Base-by-base conservation (phyloP, 2,888 invertebrate genomes). In the Thymelicus sylvestris region DNA sequence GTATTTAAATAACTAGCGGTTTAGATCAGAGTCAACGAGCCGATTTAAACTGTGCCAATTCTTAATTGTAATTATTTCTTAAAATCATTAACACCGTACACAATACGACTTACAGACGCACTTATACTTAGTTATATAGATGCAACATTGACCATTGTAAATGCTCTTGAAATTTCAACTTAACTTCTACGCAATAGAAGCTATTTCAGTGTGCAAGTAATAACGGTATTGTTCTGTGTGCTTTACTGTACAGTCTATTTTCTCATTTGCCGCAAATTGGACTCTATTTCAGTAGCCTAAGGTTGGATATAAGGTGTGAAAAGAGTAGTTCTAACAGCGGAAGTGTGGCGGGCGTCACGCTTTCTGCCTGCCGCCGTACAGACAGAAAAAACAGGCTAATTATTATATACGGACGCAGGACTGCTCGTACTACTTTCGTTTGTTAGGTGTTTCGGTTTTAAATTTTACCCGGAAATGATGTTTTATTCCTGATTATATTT, bases 361-460 rank as follows among this genome's bases (percentile, higher is more conserved):
- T 89, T 89, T 89, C 89, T 89, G 88, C 86, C 68, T 78, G 73
- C 82, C 81, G 79, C 79, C 81, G 81, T 82, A 85, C 83, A 75
- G 79, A 79, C 81, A 81, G 81, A 81, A 83, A 81, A 79, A 83
- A 81, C 80, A 73, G 76, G 77, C 78, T 81, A 84, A 84, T 84
- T 82, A 83, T 80, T 81, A 80, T 80, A 81, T 82, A 81, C 84
- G 81, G 80, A 83, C 76, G 71, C 81, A 81, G 81, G 81, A 83
- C 77, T 77, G 75, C 71, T 67, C 75, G 84, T 72, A 77, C 83
- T 81, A 81, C 84, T 84, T 84, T 84, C 84, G 77, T 83, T 83
- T 78, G 78, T 79, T 59, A 74, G 73, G n/a, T 69, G 74, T 77
- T 76, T 78, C 77, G 77, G 73, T 79, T 78, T 78, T 75, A 74